Evolutionary conservation across 2,888 invertebrate species (phyloP), one percentile per base, ranked within the genome.

Genomic region (Caenorhabditis zanzibari): DNA sequence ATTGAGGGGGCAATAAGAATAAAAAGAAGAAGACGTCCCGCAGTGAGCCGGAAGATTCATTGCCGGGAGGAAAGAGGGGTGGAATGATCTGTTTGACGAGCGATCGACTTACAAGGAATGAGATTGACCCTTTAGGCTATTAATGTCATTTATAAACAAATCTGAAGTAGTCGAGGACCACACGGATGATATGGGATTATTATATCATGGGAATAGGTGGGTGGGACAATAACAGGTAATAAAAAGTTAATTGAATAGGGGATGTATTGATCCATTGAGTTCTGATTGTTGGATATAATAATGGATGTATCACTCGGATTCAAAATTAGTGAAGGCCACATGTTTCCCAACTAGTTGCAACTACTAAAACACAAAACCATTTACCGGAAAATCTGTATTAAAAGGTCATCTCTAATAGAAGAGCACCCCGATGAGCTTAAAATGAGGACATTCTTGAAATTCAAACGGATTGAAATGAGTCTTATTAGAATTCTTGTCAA

Each of bases 101-200:
- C 69, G 58, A 77, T 77, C 77, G 52, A 71, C 63, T 77, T 77
- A 69, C 77, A 77, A 1, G 59, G 28, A 66, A 41, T 47, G 63
- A 35, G 69, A 77, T 77, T 77, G 77, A 77, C 77, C 77, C 35
- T 19, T 49, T n/a, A 32, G 35, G 59, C 41, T 61, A 77, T 77
- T 77, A 77, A 77, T 77, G 71, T 77, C 77, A 71, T 64, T 71
- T 63, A 52, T 66, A 68, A 76, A 71, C 63, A 69, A 54, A 68
- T 68, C 41, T 69, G 58, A 63, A 66, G 66, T 71, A 77, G 69
- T 61, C 56, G 22, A 58, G 56, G 28, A 26, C 69, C 28, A 63
- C 63, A 26, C 44, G 63, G 41, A 44, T 63, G 63, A 63, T 63
- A 63, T 24, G 22, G 54, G 66, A 49, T 47, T 47, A 66, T 49